Evolutionary conservation across 2,113 vertebrate species (phyloP), one percentile per base, ranked within the genome.

Genomic region (Coregonus clupeaformis): DNA sequence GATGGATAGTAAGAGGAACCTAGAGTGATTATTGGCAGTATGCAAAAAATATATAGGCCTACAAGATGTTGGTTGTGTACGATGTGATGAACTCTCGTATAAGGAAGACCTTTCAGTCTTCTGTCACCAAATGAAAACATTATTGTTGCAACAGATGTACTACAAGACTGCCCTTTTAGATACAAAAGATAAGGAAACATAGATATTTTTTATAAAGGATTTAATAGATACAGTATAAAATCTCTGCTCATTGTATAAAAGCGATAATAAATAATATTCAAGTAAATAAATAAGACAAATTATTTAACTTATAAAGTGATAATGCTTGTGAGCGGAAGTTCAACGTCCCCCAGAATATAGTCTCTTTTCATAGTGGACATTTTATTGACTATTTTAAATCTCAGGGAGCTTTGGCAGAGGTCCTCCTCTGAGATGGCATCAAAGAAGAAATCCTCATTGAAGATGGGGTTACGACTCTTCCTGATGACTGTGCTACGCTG

Each of bases 361-460:
- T 93, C 93, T 89, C 93, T 89, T 82, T 95, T 94, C 92, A 96
- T 92, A 14, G 86, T 93, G 69, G 89, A 93, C 86, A 95, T 94
- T 87, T 94, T 94, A 82, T 94, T 94, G 72, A 94, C 85, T 0
- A 94, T 95, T 89, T 97, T 95, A 81, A 97, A 93, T 68, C 92
- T 91, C 66, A 97, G 84, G 0, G 92, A 92, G 72, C 92, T 85
- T 74, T 85, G 85, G 69, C 77, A 76, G 45, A 96, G 84, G 74
- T 96, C 91, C 1, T 95, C 92, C 73, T 94, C 94, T 0, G 92
- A 81, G 66, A 97, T 87, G 0, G 92, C 82, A 4, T 97, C 94
- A 68, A 97, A 95, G 90, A 95, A 96, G 78, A 97, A 96, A 90
- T 97, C 96, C 86, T 96, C 94, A 59, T 96, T 96, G 78, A 97